These are phyloP conservation scores for Agriopis aurantiaria DNA, from an alignment of 2,888 invertebrate genomes.

Conservation along the genomic window DNA sequence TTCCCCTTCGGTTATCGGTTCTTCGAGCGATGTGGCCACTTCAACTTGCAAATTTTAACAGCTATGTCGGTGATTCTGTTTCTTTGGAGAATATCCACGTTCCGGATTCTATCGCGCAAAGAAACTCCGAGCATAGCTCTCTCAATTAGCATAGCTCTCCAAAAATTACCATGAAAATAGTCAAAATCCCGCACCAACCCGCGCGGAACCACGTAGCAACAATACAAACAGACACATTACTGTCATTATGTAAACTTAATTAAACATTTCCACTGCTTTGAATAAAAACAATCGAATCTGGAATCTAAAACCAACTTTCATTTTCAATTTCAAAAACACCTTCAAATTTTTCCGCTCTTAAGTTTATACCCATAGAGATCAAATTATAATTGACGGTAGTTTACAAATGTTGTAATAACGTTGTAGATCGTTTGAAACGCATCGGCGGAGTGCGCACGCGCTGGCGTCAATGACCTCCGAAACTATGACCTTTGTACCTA, in stretches of 20 bases:
- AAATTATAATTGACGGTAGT: conserved; percentile 27
- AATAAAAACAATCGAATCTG: conserved; percentile 80
- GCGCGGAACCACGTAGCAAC: conserved; percentile 35
- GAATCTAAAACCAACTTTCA: conserved; percentile 53
- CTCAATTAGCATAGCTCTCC: too few species aligned
- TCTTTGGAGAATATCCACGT: too few species aligned
- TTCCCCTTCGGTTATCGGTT: too few species aligned
- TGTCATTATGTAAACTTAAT: conserved; percentile 72
- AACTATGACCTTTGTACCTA: conserved; percentile 63
- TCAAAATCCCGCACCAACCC: conserved; percentile 16
- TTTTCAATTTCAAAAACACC: conserved; percentile 22
- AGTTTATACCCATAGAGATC: conserved; percentile 33
- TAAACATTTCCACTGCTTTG: conserved; percentile 79
- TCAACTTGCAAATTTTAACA: too few species aligned
- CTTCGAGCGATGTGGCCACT: too few species aligned
- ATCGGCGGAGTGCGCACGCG: conserved; percentile 54
- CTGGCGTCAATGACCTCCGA: conserved; percentile 55
- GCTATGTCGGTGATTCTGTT: too few species aligned
- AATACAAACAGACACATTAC: conserved; percentile 48
- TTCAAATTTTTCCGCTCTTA: conserved; percentile 34
- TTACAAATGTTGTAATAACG: conserved; percentile 6
- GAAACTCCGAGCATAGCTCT: too few species aligned
- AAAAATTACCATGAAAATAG: conserved; percentile 2
- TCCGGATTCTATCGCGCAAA: too few species aligned
- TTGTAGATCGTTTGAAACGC: conserved; percentile 38